Percentiles rank a stretch among this genome's conserved stretches.
Conservation (phyloP, 2,797 vertebrate species). For the Trematomus bernacchii region DNA sequence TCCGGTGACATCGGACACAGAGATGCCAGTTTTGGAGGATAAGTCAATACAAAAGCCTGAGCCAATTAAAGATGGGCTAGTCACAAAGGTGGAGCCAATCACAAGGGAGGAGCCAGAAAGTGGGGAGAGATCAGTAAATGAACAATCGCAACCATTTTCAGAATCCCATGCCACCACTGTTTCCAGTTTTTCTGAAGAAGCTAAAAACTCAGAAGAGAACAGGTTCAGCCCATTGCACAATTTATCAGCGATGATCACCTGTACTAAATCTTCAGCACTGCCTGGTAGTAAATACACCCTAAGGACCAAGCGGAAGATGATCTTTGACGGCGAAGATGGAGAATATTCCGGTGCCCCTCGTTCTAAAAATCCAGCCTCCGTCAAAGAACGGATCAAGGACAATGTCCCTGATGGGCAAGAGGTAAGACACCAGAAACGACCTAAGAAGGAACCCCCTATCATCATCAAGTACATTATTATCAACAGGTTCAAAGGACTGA, state of each 20-base stretch:
- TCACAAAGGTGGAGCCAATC: background rate
- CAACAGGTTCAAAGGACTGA: constrained; percentile 98
- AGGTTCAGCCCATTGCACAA: constrained; percentile 69
- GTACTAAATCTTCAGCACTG: constrained; percentile 88
- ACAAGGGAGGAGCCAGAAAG: constrained; percentile 28
- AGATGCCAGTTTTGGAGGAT: constrained; percentile 39
- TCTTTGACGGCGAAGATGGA: constrained; percentile 90
- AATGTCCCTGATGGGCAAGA: constrained; percentile 58
- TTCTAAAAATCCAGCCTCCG: constrained; percentile 86
- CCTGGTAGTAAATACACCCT: constrained; percentile 97
- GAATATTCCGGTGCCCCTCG: constrained; percentile 85
- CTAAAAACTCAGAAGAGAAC: constrained; percentile 52
- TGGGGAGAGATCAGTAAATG: constrained; percentile 31
- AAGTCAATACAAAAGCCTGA: constrained; percentile 29
- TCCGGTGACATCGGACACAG: constrained; percentile 52
- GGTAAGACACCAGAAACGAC: constrained; percentile 90
- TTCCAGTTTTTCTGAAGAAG: constrained; percentile 39
- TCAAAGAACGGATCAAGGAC: constrained; percentile 75
- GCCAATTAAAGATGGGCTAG: constrained; percentile 22
- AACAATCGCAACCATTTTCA: constrained; percentile 38
- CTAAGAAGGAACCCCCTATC: constrained; percentile 95
- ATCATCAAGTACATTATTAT: constrained; percentile 99
- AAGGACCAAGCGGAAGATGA: constrained; percentile 94
- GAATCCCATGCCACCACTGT: constrained; percentile 12
- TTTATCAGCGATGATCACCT: constrained; percentile 76